Percentiles rank a stretch among this genome's conserved stretches.
phyloP scores from a whole-genome alignment of 2,888 invertebrate genomes.

The Stramonita haemastoma region DNA sequence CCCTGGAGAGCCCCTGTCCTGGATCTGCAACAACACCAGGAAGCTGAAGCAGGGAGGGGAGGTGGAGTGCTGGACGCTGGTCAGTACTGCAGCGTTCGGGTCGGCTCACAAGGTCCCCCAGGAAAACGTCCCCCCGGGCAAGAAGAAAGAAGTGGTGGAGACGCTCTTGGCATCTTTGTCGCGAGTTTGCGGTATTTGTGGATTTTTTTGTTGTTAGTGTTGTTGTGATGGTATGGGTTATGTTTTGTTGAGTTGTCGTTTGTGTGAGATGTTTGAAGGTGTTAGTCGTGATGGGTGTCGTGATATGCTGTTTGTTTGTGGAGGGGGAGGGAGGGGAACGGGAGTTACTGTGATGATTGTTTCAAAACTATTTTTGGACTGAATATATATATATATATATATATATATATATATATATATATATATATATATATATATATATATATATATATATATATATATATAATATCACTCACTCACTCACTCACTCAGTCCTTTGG shows the following conservation, averaged over 20 bases:
- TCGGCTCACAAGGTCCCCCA: constrained; percentile 61
- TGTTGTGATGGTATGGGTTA: too few species aligned
- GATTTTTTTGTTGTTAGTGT: too few species aligned
- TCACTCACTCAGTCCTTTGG: too few species aligned
- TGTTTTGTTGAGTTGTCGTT: neutral
- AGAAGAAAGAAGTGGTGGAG: constrained; percentile 56
- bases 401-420: too few species aligned
- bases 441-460: too few species aligned
- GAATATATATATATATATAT: too few species aligned
- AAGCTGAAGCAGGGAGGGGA: constrained; percentile 47
- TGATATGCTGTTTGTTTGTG: too few species aligned
- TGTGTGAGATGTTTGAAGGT: neutral
- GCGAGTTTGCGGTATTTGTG: constrained; percentile 48
- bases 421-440: too few species aligned
- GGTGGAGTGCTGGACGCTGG: constrained; percentile 64
- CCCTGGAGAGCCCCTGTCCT: constrained; percentile 56
- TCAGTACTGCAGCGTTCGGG: constrained; percentile 61
- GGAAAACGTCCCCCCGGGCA: constrained; percentile 59
- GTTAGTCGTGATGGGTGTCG: neutral
- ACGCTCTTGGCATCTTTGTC: constrained; percentile 54
- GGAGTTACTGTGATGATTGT: too few species aligned
- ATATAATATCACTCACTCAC: too few species aligned
- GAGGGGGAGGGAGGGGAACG: too few species aligned
- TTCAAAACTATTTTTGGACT: too few species aligned
- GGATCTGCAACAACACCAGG: constrained; percentile 63